Conservation (phyloP, 2,888 invertebrate species). For the Hemithea aestivaria region DNA sequence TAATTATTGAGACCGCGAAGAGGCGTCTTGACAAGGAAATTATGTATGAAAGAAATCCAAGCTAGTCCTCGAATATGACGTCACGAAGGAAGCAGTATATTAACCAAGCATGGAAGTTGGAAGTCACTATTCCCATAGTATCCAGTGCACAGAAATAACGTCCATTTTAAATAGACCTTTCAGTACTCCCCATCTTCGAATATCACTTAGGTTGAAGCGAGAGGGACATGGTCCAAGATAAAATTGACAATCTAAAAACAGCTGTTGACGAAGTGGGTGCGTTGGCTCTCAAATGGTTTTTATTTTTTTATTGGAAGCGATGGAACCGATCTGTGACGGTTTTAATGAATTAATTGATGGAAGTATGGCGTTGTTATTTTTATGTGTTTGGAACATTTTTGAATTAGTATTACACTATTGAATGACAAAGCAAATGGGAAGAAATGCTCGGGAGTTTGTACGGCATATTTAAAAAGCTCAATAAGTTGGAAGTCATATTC, state of each 20-base stretch:
- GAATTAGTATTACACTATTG: too few species aligned
- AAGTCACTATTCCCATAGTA: slow-evolving; percentile 67
- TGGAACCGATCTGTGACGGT: slow-evolving; percentile 25
- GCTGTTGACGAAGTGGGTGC: slow-evolving; percentile 63
- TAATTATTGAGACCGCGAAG: too few species aligned
- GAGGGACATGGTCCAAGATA: slow-evolving; percentile 35
- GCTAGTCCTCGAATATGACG: slow-evolving; percentile 61
- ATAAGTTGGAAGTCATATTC: too few species aligned
- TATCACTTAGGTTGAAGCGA: slow-evolving; percentile 12
- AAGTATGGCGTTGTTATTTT: slow-evolving; percentile 17
- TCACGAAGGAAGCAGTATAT: slow-evolving; percentile 63
- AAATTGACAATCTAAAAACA: slow-evolving; percentile 63
- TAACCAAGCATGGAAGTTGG: slow-evolving; percentile 54
- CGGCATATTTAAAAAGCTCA: neutral
- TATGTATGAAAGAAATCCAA: too few species aligned
- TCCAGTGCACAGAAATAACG: slow-evolving; percentile 59
- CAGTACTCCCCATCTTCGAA: slow-evolving; percentile 11
- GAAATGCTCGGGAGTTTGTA: too few species aligned
- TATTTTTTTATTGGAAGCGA: slow-evolving; percentile 39
- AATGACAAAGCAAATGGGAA: too few species aligned
- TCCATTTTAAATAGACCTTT: slow-evolving; percentile 31
- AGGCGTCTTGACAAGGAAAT: too few species aligned
- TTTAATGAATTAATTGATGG: slow-evolving; percentile 28
- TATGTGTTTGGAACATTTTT: neutral
- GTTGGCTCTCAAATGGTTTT: slow-evolving; percentile 44